phyloP scores from a whole-genome alignment of 2,888 invertebrate species.

The Timema podura region DNA sequence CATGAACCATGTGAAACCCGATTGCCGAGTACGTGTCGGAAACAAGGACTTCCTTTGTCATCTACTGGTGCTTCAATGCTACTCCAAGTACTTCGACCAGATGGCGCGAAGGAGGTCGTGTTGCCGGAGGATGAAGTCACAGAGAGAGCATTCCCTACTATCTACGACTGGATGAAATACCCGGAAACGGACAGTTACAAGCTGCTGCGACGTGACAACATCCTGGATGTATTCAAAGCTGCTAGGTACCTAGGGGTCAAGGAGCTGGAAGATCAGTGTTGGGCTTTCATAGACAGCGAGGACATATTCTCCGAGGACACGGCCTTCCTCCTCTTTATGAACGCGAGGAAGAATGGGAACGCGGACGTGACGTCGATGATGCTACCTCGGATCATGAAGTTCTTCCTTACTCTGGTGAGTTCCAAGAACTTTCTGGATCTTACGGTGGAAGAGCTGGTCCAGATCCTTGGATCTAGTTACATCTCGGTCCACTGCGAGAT shows the following conservation, averaged over 20 bases:
- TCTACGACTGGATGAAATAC: conserved; percentile 79
- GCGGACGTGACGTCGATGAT: conserved; percentile 64
- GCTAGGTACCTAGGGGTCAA: conserved; percentile 67
- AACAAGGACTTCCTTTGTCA: conserved; percentile 66
- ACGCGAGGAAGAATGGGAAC: conserved; percentile 41
- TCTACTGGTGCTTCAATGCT: conserved; percentile 63
- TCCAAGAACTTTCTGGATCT: conserved; percentile 68
- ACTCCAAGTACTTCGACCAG: conserved; percentile 60
- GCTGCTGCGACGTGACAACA: conserved; percentile 62
- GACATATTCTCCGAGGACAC: conserved; percentile 69
- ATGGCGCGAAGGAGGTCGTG: conserved; percentile 13
- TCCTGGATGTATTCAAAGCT: conserved; percentile 67
- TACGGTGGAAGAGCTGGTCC: conserved; percentile 60
- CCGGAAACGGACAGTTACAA: conserved; percentile 59
- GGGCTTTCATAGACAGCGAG: conserved; percentile 68
- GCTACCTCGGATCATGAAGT: conserved; percentile 69
- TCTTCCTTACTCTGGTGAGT: conserved; percentile 71
- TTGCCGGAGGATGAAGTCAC: conserved; percentile 41
- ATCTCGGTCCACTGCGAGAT: conserved; percentile 73
- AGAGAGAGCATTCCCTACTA: conserved; percentile 60
- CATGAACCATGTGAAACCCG: conserved; percentile 66
- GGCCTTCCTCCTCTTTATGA: conserved; percentile 60
- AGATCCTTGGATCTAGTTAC: conserved; percentile 65
- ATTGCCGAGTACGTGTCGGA: conserved; percentile 61
- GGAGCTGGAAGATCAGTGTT: conserved; percentile 73